phyloP scores from a whole-genome alignment of 2,797 vertebrate genomes.

The Anguilla marmorata region DNA sequence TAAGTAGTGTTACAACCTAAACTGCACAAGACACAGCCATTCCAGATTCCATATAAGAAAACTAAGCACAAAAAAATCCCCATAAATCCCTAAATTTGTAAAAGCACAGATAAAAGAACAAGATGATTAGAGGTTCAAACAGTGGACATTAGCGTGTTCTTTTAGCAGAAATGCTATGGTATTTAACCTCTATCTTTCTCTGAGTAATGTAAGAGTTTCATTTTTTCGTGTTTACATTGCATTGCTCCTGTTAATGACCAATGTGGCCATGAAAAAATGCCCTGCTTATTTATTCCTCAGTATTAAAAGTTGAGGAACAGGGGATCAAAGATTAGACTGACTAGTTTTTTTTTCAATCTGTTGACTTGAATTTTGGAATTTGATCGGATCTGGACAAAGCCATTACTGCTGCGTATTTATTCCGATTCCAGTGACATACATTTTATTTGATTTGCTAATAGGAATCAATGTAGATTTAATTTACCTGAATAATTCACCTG shows the following conservation, averaged over 20 bases:
- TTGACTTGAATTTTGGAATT: background rate
- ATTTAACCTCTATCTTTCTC: background rate
- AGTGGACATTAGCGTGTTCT: background rate
- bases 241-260: background rate
- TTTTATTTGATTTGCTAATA: background rate
- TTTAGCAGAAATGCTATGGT: background rate
- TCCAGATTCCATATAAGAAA: background rate
- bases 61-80: background rate
- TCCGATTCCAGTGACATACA: background rate
- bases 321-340: background rate
- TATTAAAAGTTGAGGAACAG: background rate
- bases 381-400: background rate
- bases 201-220: background rate
- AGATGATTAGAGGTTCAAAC: background rate
- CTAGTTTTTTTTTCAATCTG: background rate
- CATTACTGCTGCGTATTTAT: background rate
- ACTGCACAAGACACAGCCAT: background rate
- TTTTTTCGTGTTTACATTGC: background rate
- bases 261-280: background rate
- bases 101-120: background rate
- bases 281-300: background rate
- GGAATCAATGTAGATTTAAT: background rate
- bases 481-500: background rate
- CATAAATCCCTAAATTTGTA: background rate
- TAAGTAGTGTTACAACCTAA: background rate